phyloP scores from a whole-genome alignment of 2,888 invertebrate species.

The Apocheima hispidaria region DNA sequence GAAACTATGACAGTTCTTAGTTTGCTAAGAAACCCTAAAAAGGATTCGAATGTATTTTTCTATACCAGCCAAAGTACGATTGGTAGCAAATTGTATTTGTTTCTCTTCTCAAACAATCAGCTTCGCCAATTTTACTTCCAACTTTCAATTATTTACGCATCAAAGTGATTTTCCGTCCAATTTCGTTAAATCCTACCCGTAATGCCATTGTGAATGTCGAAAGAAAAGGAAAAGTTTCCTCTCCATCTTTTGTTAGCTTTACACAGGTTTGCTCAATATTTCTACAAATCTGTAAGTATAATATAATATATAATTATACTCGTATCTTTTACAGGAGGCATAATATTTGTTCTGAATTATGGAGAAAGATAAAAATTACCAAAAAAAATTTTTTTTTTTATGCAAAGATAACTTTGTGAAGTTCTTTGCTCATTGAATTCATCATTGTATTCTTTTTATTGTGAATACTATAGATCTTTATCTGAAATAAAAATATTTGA shows the following conservation, averaged over 20 bases:
- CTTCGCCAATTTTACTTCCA: conserved; percentile 60
- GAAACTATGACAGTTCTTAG: no score
- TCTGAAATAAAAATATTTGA: no score
- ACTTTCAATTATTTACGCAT: conserved; percentile 72
- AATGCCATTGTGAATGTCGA: conserved; percentile 63
- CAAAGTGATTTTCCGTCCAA: conserved; percentile 67
- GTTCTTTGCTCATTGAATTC: no score
- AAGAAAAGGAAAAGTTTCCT: conserved; percentile 55
- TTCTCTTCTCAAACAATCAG: conserved; percentile 48
- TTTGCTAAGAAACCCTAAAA: not conserved
- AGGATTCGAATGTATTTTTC: not conserved
- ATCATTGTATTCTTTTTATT: no score
- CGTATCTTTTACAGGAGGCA: conserved; percentile 1
- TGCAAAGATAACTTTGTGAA: no score
- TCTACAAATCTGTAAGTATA: conserved; percentile 30
- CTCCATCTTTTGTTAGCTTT: conserved; percentile 54
- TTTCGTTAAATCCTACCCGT: conserved; percentile 63
- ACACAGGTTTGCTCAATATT: conserved; percentile 51
- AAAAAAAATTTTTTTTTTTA: no score
- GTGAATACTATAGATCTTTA: no score
- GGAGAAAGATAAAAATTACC: not conserved
- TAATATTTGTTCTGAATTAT: conserved; percentile 14
- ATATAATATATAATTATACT: conserved; percentile 8
- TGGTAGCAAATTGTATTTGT: conserved; percentile 32
- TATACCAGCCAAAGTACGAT: not conserved